phyloP scores from a whole-genome alignment of 1,140 invertebrate species.

The Solenopsis invicta region DNA sequence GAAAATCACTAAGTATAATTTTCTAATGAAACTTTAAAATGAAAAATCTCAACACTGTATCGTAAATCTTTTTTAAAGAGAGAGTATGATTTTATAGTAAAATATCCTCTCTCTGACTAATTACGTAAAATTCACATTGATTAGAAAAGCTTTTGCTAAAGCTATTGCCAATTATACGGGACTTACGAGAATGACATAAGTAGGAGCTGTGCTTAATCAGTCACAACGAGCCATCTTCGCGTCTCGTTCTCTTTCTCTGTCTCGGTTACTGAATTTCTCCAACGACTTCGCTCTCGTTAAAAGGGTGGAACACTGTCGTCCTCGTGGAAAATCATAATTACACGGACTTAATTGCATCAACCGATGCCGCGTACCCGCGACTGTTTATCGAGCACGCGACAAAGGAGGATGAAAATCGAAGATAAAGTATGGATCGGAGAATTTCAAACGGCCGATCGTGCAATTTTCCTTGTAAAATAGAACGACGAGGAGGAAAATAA shows the following conservation, averaged over 20 bases:
- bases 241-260: not conserved
- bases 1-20: not conserved
- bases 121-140: constrained; percentile 4
- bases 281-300: constrained; percentile 33
- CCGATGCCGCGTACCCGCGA: constrained; percentile 25
- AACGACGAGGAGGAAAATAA: not conserved
- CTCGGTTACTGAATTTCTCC: constrained; percentile 1
- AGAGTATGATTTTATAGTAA: not conserved
- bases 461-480: constrained; percentile 5
- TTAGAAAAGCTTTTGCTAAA: not conserved
- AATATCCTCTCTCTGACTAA: constrained; percentile 16
- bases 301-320: not conserved
- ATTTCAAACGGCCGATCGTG: not conserved
- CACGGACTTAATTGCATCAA: constrained; percentile 67
- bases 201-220: constrained; percentile 24
- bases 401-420: constrained; percentile 10
- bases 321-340: constrained; percentile 64
- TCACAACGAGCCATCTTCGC: constrained; percentile 24
- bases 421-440: not conserved
- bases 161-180: constrained; percentile 41
- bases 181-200: not conserved
- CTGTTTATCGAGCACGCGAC: constrained; percentile 38
- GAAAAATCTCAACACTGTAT: not conserved
- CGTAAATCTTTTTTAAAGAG: not conserved
- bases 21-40: not conserved